Evolutionary conservation across 2,113 vertebrate species (phyloP).

Genomic region (Aythya baeri): DNA sequence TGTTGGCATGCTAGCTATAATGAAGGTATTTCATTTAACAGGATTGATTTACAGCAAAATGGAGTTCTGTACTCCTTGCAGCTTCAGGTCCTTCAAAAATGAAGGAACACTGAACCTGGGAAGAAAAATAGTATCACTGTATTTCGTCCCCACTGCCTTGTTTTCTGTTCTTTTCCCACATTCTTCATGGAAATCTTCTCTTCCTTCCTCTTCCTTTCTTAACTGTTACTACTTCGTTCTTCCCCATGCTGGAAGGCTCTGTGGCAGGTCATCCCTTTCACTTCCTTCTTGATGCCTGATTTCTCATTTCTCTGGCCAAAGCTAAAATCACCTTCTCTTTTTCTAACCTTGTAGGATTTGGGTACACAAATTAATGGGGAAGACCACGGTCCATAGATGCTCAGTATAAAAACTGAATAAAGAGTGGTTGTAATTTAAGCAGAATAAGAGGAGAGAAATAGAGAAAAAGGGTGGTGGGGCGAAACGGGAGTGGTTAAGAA

Average conservation of each 20-base stretch:
- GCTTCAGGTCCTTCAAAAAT: slow-evolving; percentile 15
- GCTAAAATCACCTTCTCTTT: not conserved
- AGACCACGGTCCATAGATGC: not conserved
- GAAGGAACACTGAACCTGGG: not conserved
- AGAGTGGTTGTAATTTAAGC: not conserved
- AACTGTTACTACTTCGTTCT: not conserved
- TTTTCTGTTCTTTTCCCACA: not conserved
- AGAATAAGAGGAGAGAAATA: not conserved
- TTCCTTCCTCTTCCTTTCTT: not conserved
- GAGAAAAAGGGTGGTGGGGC: not conserved
- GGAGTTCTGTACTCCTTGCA: not conserved
- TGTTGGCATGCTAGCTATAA: slow-evolving; percentile 27
- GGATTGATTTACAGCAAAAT: slow-evolving; percentile 24
- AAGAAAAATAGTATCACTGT: not conserved
- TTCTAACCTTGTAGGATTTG: not conserved
- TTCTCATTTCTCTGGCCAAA: not conserved
- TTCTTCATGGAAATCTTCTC: not conserved
- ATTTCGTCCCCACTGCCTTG: not conserved
- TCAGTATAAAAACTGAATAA: not conserved
- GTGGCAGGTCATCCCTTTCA: not conserved
- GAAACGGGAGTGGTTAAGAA: not conserved
- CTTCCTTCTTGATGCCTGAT: not conserved
- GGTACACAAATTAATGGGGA: not conserved
- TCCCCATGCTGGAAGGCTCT: not conserved
- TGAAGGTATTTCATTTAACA: slow-evolving; percentile 50